These are phyloP conservation scores for Syngnathus floridae DNA, from an alignment of 2,113 vertebrate genomes.

Conservation along the genomic window DNA sequence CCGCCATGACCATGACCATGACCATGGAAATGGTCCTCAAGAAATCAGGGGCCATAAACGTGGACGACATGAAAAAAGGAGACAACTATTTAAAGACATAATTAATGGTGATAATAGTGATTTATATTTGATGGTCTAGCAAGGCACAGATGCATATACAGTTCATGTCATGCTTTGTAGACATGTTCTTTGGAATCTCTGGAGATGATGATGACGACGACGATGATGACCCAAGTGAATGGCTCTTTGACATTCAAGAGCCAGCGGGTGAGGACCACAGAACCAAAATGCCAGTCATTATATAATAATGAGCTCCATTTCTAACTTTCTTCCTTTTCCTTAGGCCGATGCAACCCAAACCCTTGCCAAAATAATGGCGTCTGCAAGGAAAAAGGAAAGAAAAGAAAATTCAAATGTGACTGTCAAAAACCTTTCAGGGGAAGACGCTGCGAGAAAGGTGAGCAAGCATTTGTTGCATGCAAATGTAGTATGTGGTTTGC, in stretches of 20 bases:
- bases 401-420: slow-evolving; percentile 49
- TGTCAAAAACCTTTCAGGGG: slow-evolving; percentile 61
- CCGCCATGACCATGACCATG: background rate
- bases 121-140: background rate
- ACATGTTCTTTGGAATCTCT: slow-evolving; percentile 19
- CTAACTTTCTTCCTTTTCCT: slow-evolving; percentile 4
- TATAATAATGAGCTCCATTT: background rate
- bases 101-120: slow-evolving; percentile 33
- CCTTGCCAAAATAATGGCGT: slow-evolving; percentile 65
- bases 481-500: background rate
- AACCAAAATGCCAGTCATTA: background rate
- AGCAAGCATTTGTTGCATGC: slow-evolving; percentile 2
- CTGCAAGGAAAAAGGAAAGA: slow-evolving; percentile 50
- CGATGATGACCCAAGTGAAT: slow-evolving; percentile 49
- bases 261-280: slow-evolving; percentile 42
- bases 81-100: slow-evolving; percentile 9
- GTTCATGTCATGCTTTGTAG: slow-evolving; percentile 20
- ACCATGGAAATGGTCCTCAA: background rate
- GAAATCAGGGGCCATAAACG: background rate
- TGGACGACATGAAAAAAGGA: background rate
- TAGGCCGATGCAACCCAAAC: slow-evolving; percentile 64
- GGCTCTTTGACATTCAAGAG: slow-evolving; percentile 60
- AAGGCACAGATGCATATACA: background rate
- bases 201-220: slow-evolving; percentile 36
- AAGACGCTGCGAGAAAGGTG: slow-evolving; percentile 65